Percentiles rank a stretch among this genome's conserved stretches.
Conservation (phyloP, 2,888 invertebrate species). For the Rotaria magnacalcarata region DNA sequence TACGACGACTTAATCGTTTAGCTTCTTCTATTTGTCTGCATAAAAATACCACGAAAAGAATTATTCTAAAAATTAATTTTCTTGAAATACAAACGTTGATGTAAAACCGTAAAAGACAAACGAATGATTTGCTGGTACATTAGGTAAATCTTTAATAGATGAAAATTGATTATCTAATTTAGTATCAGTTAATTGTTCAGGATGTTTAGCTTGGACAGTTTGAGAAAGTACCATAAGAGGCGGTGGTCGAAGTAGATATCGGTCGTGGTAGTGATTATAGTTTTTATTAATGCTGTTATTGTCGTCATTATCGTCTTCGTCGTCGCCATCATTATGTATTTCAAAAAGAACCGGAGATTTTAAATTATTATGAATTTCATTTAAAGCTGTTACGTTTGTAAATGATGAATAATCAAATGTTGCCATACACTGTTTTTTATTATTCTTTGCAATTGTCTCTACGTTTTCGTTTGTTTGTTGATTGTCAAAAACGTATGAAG, state of each 20-base stretch:
- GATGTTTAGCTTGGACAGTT: slow-evolving; percentile 23
- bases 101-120: slow-evolving; percentile 24
- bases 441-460: neutral
- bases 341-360: neutral
- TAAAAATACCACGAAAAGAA: neutral
- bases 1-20: neutral
- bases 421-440: neutral
- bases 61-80: neutral
- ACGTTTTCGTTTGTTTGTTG: neutral
- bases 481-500: neutral
- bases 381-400: neutral
- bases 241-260: neutral
- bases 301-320: neutral
- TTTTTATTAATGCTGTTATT: neutral
- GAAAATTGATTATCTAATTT: neutral
- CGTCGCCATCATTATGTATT: neutral
- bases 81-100: neutral
- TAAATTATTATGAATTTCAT: neutral
- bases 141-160: slow-evolving; percentile 10
- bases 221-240: slow-evolving; percentile 1
- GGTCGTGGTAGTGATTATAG: neutral
- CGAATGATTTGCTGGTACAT: slow-evolving; percentile 9
- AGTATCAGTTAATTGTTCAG: neutral
- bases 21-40: neutral
- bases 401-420: neutral